Conservation (phyloP, 2,113 vertebrate genomes). For the Zapus hudsonius region DNA sequence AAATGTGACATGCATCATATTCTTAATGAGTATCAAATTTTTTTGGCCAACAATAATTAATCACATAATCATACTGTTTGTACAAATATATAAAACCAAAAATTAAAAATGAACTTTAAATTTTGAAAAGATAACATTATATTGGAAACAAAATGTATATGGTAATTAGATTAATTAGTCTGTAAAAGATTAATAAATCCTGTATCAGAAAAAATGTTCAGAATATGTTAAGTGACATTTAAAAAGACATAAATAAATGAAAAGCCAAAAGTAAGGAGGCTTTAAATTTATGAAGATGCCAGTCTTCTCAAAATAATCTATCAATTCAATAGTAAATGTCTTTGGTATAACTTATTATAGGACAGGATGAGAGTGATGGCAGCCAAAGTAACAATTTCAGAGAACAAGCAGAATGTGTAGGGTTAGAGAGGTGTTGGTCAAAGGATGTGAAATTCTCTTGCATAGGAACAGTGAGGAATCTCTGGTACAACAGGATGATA, state of each 20-base stretch:
- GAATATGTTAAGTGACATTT: not conserved
- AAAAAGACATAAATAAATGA: constrained; percentile 3
- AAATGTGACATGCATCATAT: not conserved
- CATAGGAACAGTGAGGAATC: not conserved
- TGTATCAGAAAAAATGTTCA: not conserved
- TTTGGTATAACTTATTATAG: not conserved
- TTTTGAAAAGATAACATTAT: not conserved
- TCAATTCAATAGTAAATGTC: not conserved
- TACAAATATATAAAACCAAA: not conserved
- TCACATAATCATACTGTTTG: not conserved
- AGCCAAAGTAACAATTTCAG: not conserved
- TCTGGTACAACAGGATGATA: not conserved
- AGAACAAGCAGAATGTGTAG: not conserved
- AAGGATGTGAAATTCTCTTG: not conserved
- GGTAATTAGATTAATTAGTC: not conserved
- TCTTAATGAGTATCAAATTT: not conserved
- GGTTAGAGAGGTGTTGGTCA: not conserved
- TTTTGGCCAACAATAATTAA: not conserved
- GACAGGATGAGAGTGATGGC: not conserved
- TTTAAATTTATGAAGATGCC: constrained; percentile 2
- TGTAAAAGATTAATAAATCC: not conserved
- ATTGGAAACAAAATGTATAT: not conserved
- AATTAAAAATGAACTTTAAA: not conserved
- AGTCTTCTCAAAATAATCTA: not conserved
- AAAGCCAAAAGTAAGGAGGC: not conserved